Percentiles rank a stretch among this genome's conserved stretches.
Conservation (phyloP, 2,888 invertebrate species). For the Cosmia pyralina region DNA sequence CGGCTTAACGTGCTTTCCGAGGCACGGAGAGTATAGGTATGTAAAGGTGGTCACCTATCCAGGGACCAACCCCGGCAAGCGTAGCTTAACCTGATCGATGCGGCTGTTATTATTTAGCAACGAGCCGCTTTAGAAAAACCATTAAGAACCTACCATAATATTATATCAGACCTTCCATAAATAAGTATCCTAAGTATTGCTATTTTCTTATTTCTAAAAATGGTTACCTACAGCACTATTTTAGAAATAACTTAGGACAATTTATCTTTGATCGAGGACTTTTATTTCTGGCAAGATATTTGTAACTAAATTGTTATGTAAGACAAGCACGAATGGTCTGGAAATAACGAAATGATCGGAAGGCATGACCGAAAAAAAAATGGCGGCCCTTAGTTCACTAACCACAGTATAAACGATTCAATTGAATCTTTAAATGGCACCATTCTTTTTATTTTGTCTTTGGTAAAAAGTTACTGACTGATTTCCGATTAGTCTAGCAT, state of each 20-base stretch:
- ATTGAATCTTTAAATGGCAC: conserved; percentile 30
- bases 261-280: conserved; percentile 6
- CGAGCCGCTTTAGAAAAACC: too few relatives aligned
- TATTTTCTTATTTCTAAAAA: conserved; percentile 26
- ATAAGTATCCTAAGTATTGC: background rate
- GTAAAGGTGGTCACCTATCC: too few relatives aligned
- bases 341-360: conserved; percentile 49
- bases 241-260: conserved; percentile 23
- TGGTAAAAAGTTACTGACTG: conserved; percentile 21
- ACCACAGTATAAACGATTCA: conserved; percentile 31
- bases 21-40: too few relatives aligned
- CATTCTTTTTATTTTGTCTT: conserved; percentile 24
- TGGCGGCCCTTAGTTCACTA: conserved; percentile 36
- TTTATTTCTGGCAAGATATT: conserved; percentile 39
- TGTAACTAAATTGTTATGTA: conserved; percentile 48
- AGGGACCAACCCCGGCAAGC: too few relatives aligned
- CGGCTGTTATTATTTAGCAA: too few relatives aligned
- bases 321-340: conserved; percentile 54
- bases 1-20: too few relatives aligned
- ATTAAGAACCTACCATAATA: background rate
- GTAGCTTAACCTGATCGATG: too few relatives aligned
- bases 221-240: background rate
- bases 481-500: conserved; percentile 24
- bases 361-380: conserved; percentile 40
- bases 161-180: background rate